phyloP scores from a whole-genome alignment of 2,797 vertebrate genomes.

The Champsocephalus esox region DNA sequence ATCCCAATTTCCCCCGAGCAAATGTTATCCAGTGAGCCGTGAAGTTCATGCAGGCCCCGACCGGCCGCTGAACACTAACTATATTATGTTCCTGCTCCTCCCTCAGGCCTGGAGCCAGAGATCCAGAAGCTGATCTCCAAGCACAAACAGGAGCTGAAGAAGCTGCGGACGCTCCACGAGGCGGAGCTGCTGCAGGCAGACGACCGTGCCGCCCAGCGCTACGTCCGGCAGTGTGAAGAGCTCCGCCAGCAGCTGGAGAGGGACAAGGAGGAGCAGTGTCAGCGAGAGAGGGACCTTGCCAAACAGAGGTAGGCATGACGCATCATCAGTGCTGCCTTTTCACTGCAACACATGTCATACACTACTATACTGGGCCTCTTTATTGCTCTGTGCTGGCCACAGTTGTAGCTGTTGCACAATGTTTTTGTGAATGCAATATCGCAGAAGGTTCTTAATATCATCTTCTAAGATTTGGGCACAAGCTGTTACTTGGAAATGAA shows the following conservation, averaged over 20 bases:
- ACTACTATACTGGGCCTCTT: neutral
- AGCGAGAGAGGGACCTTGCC: slow-evolving; percentile 88
- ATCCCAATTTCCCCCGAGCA: neutral
- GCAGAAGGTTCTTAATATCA: too few relatives aligned
- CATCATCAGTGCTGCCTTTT: too few relatives aligned
- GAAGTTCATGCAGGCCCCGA: neutral
- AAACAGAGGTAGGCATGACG: slow-evolving; percentile 84
- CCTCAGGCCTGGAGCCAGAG: slow-evolving; percentile 93
- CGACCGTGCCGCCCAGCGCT: slow-evolving; percentile 87
- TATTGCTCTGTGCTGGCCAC: too few relatives aligned
- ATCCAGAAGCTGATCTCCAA: slow-evolving; percentile 94
- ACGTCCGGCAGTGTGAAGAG: slow-evolving; percentile 87
- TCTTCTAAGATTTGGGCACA: too few relatives aligned
- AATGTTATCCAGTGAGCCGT: neutral
- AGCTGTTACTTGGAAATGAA: too few relatives aligned
- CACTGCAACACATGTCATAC: neutral
- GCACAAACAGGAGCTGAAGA: slow-evolving; percentile 93
- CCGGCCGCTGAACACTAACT: neutral
- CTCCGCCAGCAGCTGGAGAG: slow-evolving; percentile 88
- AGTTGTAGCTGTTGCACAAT: too few relatives aligned
- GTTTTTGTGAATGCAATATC: too few relatives aligned
- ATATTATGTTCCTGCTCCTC: neutral
- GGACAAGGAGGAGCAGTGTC: slow-evolving; percentile 89
- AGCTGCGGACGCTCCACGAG: slow-evolving; percentile 90
- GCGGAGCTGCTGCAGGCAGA: slow-evolving; percentile 91